Conservation (phyloP, 2,888 invertebrate species). For the Archips xylosteana region DNA sequence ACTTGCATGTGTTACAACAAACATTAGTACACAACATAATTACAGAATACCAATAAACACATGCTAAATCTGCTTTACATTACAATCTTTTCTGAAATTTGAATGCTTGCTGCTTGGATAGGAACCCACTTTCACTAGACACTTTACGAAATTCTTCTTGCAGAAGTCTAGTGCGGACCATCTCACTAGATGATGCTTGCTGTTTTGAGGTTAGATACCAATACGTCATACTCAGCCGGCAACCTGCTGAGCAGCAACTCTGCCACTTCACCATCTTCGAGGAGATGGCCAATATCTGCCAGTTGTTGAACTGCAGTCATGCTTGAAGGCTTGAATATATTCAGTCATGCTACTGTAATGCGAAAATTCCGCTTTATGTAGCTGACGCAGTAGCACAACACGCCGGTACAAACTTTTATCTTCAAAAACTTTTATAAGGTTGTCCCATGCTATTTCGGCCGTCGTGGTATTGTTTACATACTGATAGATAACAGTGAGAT, state of each 20-base stretch:
- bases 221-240: background rate
- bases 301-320: conserved; percentile 3
- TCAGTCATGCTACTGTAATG: conserved; percentile 2
- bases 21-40: no score
- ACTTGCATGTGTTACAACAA: no score
- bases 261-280: conserved; percentile 1
- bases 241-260: conserved; percentile 7
- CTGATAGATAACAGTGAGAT: background rate
- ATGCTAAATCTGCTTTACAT: no score
- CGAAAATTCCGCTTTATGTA: background rate
- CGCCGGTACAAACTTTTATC: background rate
- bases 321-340: background rate
- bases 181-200: conserved; percentile 1
- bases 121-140: background rate
- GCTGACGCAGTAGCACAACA: background rate
- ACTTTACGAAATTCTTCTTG: background rate
- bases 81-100: no score
- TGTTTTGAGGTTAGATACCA: conserved; percentile 1
- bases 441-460: background rate
- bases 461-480: background rate
- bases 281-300: background rate
- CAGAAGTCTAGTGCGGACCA: background rate
- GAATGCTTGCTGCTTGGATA: background rate
- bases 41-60: no score
- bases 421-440: background rate